Percentiles rank a stretch among this genome's conserved stretches.
phyloP scores from a whole-genome alignment of 2,888 invertebrate genomes.

The Erebia palarica region DNA sequence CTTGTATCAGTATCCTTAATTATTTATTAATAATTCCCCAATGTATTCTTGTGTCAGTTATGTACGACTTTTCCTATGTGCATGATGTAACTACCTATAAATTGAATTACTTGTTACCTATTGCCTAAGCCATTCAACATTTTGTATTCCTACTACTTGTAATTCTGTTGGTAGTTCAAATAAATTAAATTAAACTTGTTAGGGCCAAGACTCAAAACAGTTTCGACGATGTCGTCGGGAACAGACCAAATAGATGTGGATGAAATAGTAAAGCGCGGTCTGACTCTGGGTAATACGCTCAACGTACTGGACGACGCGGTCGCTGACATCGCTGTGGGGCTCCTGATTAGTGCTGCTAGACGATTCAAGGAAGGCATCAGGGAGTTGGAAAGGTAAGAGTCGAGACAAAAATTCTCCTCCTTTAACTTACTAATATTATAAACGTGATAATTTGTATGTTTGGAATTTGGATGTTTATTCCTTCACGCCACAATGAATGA shows the following conservation, averaged over 20 bases:
- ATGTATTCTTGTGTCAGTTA: too few species aligned
- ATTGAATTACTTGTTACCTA: too few species aligned
- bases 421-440: background rate
- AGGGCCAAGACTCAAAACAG: conserved; percentile 87
- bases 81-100: too few species aligned
- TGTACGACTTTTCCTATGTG: too few species aligned
- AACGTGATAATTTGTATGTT: too few species aligned
- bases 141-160: too few species aligned
- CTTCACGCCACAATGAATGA: too few species aligned
- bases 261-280: conserved; percentile 86
- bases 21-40: too few species aligned
- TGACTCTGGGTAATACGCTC: conserved; percentile 92
- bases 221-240: conserved; percentile 94
- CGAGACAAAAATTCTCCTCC: background rate
- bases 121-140: too few species aligned
- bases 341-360: conserved; percentile 89
- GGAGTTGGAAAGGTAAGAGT: conserved; percentile 82
- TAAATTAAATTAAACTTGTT: conserved; percentile 10
- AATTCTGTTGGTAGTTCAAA: too few species aligned
- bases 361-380: conserved; percentile 89
- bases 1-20: too few species aligned
- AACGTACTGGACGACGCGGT: conserved; percentile 88
- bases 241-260: conserved; percentile 90
- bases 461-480: too few species aligned
- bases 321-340: conserved; percentile 91